A percentile compares a stretch with the other conserved stretches of the same genome.
Conservation (phyloP, 2,797 vertebrate species). For the Enteromius argenteus region DNA sequence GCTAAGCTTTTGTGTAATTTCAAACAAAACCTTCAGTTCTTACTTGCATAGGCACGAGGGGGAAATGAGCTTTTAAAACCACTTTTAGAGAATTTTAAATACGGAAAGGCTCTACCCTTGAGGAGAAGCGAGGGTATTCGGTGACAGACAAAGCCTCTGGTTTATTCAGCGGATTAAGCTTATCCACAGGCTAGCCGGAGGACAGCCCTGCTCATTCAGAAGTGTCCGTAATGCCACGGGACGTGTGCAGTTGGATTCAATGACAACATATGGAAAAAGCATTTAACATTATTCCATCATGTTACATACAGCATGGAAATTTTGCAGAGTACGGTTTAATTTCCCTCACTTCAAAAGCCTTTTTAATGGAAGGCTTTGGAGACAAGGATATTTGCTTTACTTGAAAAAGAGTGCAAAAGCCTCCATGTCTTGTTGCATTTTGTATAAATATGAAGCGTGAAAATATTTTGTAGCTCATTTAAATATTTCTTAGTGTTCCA, state of each 20-base stretch:
- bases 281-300: conserved; percentile 40
- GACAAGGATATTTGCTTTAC: conserved; percentile 11
- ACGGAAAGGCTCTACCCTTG: conserved; percentile 35
- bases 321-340: not conserved
- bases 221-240: conserved; percentile 11
- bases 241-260: conserved; percentile 23
- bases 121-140: conserved; percentile 14
- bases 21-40: not conserved
- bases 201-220: conserved; percentile 42
- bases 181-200: conserved; percentile 37
- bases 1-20: conserved; percentile 33
- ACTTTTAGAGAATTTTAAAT: conserved; percentile 32
- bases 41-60: not conserved
- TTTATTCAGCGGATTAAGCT: conserved; percentile 47
- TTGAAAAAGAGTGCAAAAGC: not conserved
- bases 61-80: conserved; percentile 30
- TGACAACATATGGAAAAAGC: conserved; percentile 30
- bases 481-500: not conserved
- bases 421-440: not conserved
- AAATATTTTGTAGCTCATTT: conserved; percentile 23
- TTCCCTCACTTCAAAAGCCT: not conserved
- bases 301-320: conserved; percentile 3
- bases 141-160: conserved; percentile 51
- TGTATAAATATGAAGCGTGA: not conserved
- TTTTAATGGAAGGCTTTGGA: conserved; percentile 9